Percentiles rank a stretch among this genome's conserved stretches.
Evolutionary conservation across 1,140 invertebrate species (phyloP).

Genomic region (Camponotus floridanus): DNA sequence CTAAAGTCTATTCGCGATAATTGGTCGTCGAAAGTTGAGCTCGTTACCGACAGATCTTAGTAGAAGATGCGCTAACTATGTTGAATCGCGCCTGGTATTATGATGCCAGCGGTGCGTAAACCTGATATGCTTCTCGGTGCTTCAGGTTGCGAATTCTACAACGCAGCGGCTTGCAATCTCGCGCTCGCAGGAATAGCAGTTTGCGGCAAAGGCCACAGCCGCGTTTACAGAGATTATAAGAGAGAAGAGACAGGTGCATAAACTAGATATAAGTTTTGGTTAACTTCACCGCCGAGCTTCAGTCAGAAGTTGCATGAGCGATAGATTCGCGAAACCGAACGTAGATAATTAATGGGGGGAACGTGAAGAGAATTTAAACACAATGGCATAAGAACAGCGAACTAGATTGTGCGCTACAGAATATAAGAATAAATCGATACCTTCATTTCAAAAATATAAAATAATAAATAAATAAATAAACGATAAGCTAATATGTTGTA

Average conservation of each 20-base stretch:
- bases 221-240: slow-evolving; percentile 59
- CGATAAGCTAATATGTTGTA: not conserved
- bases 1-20: slow-evolving; percentile 48
- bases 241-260: slow-evolving; percentile 63
- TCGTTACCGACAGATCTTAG: slow-evolving; percentile 55
- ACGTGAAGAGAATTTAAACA: slow-evolving; percentile 6
- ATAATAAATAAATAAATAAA: not conserved
- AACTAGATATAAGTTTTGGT: slow-evolving; percentile 58
- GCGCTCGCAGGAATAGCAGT: slow-evolving; percentile 69
- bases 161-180: slow-evolving; percentile 71
- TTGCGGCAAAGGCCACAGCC: slow-evolving; percentile 59
- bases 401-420: not conserved
- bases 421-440: not conserved
- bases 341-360: slow-evolving; percentile 24
- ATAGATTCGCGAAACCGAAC: slow-evolving; percentile 40
- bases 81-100: slow-evolving; percentile 55
- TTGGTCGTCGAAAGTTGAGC: slow-evolving; percentile 52
- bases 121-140: slow-evolving; percentile 50
- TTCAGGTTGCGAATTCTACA: slow-evolving; percentile 55
- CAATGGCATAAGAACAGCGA: not conserved
- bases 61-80: slow-evolving; percentile 48
- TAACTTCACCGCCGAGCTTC: slow-evolving; percentile 54
- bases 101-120: slow-evolving; percentile 49
- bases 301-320: slow-evolving; percentile 45
- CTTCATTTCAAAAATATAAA: not conserved